These are phyloP conservation scores for Tribolium castaneum DNA, from an alignment of 1,140 invertebrate species.

Conservation along the genomic window DNA sequence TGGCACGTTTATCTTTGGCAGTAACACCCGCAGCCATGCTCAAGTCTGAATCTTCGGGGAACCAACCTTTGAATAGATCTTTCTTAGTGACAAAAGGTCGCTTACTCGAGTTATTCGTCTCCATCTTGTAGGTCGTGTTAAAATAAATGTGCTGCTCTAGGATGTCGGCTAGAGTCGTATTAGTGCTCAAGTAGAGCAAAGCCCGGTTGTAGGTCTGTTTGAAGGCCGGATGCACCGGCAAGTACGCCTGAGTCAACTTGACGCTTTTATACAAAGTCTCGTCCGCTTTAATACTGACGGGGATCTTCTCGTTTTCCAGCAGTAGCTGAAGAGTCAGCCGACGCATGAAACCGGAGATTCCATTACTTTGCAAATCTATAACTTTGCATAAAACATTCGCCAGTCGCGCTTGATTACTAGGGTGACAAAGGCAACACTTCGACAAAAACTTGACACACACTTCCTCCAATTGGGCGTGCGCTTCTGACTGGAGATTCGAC, in stretches of 20 bases:
- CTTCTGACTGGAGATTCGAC: constrained; percentile 67
- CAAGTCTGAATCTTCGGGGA: constrained; percentile 70
- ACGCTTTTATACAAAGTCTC: constrained; percentile 62
- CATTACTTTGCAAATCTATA: constrained; percentile 73
- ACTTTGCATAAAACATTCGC: constrained; percentile 82
- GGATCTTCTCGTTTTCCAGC: constrained; percentile 85
- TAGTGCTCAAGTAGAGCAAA: constrained; percentile 78
- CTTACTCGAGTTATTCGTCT: constrained; percentile 32
- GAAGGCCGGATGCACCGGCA: constrained; percentile 60
- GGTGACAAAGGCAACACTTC: constrained; percentile 85
- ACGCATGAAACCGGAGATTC: constrained; percentile 88
- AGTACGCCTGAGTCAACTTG: constrained; percentile 63
- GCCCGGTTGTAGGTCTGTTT: constrained; percentile 69
- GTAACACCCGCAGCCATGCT: constrained; percentile 84
- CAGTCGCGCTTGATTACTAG: constrained; percentile 84
- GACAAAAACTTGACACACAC: constrained; percentile 81
- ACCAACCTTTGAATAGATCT: constrained; percentile 60
- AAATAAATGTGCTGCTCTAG: constrained; percentile 67
- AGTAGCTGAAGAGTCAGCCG: constrained; percentile 86
- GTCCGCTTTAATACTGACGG: constrained; percentile 67
- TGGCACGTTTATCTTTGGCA: constrained; percentile 85
- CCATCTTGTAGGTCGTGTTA: constrained; percentile 53
- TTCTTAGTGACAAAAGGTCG: constrained; percentile 17
- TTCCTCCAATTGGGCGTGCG: constrained; percentile 75
- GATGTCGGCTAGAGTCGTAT: constrained; percentile 72